phyloP scores from a whole-genome alignment of 2,113 vertebrate species.

The Syngnathus typhle region DNA sequence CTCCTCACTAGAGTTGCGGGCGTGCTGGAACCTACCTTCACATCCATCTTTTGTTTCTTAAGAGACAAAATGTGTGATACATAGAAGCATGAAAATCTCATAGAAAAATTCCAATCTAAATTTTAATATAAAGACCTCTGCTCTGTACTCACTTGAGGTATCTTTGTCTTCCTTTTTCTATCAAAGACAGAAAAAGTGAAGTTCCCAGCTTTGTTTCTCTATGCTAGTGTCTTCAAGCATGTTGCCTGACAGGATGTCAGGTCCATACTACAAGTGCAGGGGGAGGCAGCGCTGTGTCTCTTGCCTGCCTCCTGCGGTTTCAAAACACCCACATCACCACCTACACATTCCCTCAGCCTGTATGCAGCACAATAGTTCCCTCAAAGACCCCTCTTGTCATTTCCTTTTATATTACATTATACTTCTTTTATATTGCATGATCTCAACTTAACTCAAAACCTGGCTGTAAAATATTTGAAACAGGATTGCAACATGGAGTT shows the following conservation, averaged over 20 bases:
- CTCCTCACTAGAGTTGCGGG: too few relatives aligned
- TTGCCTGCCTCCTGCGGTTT: conserved; percentile 69
- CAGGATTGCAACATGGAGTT: neutral
- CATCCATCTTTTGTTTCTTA: too few relatives aligned
- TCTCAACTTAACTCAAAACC: neutral
- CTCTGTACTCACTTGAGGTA: neutral
- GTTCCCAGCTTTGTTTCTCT: conserved; percentile 14
- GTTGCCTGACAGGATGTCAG: conserved; percentile 69
- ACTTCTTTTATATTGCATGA: conserved; percentile 22
- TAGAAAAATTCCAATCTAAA: too few relatives aligned
- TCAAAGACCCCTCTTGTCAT: conserved; percentile 49
- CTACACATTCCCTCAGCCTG: conserved; percentile 66
- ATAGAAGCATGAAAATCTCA: too few relatives aligned
- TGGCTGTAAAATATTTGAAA: neutral
- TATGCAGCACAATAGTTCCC: conserved; percentile 44
- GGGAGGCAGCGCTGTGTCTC: conserved; percentile 46
- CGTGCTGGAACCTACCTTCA: too few relatives aligned
- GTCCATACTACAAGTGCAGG: conserved; percentile 47
- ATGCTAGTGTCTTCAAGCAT: conserved; percentile 21
- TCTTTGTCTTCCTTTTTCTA: neutral
- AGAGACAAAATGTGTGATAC: too few relatives aligned
- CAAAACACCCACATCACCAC: conserved; percentile 65
- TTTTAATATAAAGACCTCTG: conserved; percentile 15
- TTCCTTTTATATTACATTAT: conserved; percentile 46
- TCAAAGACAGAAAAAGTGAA: conserved; percentile 1